Base-by-base conservation (phyloP, 2,113 vertebrate genomes). In the Anolis carolinensis region DNA sequence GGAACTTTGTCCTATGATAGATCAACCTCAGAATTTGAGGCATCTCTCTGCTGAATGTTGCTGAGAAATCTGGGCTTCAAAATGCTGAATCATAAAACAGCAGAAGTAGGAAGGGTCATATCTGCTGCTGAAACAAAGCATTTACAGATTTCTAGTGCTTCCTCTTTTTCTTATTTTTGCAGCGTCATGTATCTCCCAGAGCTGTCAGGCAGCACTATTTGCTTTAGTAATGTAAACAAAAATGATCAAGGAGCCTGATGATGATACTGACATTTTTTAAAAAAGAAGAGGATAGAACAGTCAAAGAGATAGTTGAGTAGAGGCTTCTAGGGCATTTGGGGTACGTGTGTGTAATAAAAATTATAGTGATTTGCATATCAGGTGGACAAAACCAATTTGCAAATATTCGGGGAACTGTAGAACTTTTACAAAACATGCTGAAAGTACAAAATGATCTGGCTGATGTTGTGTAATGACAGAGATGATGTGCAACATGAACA, bases 21-120 rank as follows among this genome's bases (percentile, higher is more conserved):
- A 59, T 59, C 55, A 34, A 39, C n/a, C 62, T 80, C 16, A 23
- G 32, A 52, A 25, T 71, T 65, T 44, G 6, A 52, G 16, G 52
- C 34, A 11, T 27, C 62, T n/a, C 44, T 75, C 10, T 9, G 11
- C 32, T 79, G 52, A 65, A 65, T 2, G 52, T 48, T 73, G 18
- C 9, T 73, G 5, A 34, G 70, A 80, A 55, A 62, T 18, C 59
- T 55, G 20, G 13, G 71, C 70, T 75, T n/a, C 13, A 68, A 84
- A 88, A 84, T 88, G 59, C 77, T n/a, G 70, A 88, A 21, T 76
- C 44, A 59, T 68, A 74, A 75, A 67, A 32, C 39, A 27, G 39
- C 34, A n/a, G 55, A n/a, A 44, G 20, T 11, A 10, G 36, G 16
- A 86, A 79, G 36, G 30, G 20, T 23, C 48, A 62, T 7, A 16